Base-by-base conservation (phyloP, 2,888 invertebrate species). In the Gisinianus flammeolus region DNA sequence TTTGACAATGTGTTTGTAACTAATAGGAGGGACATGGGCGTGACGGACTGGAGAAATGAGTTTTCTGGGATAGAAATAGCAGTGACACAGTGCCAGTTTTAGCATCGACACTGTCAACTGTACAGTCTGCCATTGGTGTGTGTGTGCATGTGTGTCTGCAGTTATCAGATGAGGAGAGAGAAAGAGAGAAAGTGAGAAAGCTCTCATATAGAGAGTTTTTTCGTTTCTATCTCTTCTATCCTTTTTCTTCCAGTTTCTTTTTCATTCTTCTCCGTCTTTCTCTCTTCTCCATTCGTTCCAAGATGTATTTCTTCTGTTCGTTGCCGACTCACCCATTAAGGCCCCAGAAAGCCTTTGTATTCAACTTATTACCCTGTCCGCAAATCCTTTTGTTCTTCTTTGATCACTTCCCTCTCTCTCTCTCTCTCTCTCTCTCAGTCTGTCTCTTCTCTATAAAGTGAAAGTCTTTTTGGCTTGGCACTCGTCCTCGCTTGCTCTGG, bases 361-460 rank as follows among this genome's bases (percentile, higher is more conserved):
- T 76, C 71, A 71, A 76, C 70, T 79, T 79, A 79, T 79, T 79
- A 76, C 79, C 75, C 56, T 71, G 66, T 69, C 62, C 72, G 35
- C 44, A 72, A 79, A 79, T 76, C 76, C 79, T 72, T 79, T 79
- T 79, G 75, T 79, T 79, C 76, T 76, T 75, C 70, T 70, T 74
- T 70, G 78, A 75, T 75, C 78, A 78, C 69, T 52, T 74, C 33
- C 71, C 73, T 77, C 44, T 19, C n/a, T n/a, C 54, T 54, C 54
- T 44, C 44, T 44, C 44, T 24, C 24, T 1, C 22, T 62, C 28
- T 26, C 28, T 62, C 26, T 3, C 28, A 62, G 12, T 44, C 44
- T 16, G 44, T 19, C 12, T 12, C 35, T 8, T 8, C 35, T 35
- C 35, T 12, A 35, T 35, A 6, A 6, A 44, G 44, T 44, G 8